These are phyloP conservation scores for Maconellicoccus hirsutus DNA, from an alignment of 1,140 invertebrate genomes.

Conservation along the genomic window DNA sequence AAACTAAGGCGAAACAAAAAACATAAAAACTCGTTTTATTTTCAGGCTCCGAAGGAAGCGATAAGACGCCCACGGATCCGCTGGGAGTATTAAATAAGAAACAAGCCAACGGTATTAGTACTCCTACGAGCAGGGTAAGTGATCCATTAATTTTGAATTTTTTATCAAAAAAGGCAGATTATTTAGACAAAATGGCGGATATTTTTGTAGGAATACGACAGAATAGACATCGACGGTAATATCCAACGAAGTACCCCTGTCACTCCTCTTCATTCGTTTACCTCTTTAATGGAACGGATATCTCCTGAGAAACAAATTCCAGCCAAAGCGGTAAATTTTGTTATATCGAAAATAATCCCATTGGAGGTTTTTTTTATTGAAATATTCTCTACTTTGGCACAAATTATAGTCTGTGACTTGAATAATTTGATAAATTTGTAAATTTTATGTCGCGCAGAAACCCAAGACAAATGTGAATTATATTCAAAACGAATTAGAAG, in stretches of 20 bases:
- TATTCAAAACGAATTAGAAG: constrained; percentile 74
- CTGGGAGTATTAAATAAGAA: background rate
- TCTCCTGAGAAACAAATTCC: constrained; percentile 43
- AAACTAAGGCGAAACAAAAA: too few species aligned
- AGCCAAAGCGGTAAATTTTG: constrained; percentile 32
- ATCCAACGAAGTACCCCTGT: constrained; percentile 25
- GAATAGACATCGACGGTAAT: constrained; percentile 21
- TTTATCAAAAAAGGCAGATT: background rate
- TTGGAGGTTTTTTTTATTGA: too few species aligned
- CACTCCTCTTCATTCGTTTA: constrained; percentile 52
- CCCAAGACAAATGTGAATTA: constrained; percentile 38
- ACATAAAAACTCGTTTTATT: background rate
- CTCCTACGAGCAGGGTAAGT: constrained; percentile 12
- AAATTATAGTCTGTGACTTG: background rate
- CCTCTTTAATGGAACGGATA: constrained; percentile 55
- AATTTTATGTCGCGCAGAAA: constrained; percentile 23
- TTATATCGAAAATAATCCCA: background rate
- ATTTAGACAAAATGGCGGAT: background rate
- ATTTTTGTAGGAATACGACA: background rate
- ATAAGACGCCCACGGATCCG: background rate
- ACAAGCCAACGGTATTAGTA: background rate
- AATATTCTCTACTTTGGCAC: too few species aligned
- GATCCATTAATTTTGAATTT: background rate
- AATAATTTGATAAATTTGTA: background rate
- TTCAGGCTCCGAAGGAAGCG: background rate